phyloP scores from a whole-genome alignment of 2,113 vertebrate species.

The Forbesichthys papilliferus region DNA sequence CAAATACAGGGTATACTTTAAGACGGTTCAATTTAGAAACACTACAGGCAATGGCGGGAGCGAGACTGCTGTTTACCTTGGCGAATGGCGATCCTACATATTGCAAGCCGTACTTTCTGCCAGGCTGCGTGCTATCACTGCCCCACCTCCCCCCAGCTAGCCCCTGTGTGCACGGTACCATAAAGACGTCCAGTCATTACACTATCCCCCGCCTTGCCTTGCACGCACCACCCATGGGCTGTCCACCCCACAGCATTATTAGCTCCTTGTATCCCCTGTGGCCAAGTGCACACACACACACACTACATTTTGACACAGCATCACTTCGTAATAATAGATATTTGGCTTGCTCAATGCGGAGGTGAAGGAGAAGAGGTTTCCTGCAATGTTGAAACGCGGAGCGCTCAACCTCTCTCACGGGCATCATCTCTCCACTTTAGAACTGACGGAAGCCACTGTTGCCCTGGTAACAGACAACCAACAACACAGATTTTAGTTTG shows the following conservation, averaged over 20 bases:
- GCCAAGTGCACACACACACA: conserved; percentile 8
- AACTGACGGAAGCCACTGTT: conserved; percentile 42
- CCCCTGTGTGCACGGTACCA: conserved; percentile 1
- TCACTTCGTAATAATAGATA: conserved; percentile 6
- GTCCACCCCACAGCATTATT: conserved; percentile 29
- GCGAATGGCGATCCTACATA: conserved; percentile 42
- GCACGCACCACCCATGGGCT: conserved; percentile 12
- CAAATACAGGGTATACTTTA: conserved; percentile 25
- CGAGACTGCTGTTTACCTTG: conserved; percentile 39
- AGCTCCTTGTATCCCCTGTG: background rate
- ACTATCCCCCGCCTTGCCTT: conserved; percentile 21
- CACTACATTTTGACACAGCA: conserved; percentile 11
- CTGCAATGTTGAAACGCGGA: conserved; percentile 2
- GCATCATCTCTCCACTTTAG: conserved; percentile 18
- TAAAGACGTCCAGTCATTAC: conserved; percentile 24
- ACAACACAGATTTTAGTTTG: conserved; percentile 10
- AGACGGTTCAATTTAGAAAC: conserved; percentile 41
- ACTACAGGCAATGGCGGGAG: conserved; percentile 41
- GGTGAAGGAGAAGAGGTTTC: conserved; percentile 23
- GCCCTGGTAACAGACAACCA: conserved; percentile 18
- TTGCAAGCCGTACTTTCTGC: conserved; percentile 28
- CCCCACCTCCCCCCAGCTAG: conserved; percentile 22
- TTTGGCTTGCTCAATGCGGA: background rate
- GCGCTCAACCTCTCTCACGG: background rate
- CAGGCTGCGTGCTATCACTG: conserved; percentile 9